Evolutionary conservation across 2,888 invertebrate genomes (phyloP).

Genomic region (Ecliptopera silaceata): DNA sequence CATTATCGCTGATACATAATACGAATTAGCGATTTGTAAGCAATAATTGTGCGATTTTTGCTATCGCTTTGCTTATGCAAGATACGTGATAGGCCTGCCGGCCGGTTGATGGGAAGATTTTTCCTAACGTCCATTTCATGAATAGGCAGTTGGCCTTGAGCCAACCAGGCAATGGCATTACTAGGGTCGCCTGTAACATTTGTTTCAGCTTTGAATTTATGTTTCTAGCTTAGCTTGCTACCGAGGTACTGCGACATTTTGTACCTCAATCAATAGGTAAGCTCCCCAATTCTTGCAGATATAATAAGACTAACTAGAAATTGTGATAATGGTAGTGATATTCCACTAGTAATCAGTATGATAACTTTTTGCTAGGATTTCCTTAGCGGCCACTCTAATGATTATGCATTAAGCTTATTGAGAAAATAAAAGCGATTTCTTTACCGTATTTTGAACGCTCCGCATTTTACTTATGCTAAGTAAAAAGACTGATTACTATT

Average conservation of each 20-base stretch:
- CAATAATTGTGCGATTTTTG: too few relatives aligned
- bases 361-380: too few relatives aligned
- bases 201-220: slow-evolving; percentile 1
- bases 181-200: slow-evolving; percentile 4
- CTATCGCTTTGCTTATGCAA: too few relatives aligned
- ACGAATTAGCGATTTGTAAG: too few relatives aligned
- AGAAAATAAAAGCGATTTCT: slow-evolving; percentile 14
- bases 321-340: too few relatives aligned
- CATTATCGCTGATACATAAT: too few relatives aligned
- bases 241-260: neutral
- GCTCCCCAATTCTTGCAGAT: neutral
- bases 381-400: too few relatives aligned
- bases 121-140: slow-evolving; percentile 36
- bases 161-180: slow-evolving; percentile 19
- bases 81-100: too few relatives aligned
- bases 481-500: slow-evolving; percentile 48
- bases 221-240: neutral
- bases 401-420: neutral
- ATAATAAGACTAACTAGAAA: too few relatives aligned
- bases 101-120: slow-evolving; percentile 35
- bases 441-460: slow-evolving; percentile 12
- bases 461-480: slow-evolving; percentile 20
- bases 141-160: slow-evolving; percentile 29
- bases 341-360: too few relatives aligned
- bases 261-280: neutral